phyloP scores from a whole-genome alignment of 2,888 invertebrate genomes.

The Tridacna gigas region DNA sequence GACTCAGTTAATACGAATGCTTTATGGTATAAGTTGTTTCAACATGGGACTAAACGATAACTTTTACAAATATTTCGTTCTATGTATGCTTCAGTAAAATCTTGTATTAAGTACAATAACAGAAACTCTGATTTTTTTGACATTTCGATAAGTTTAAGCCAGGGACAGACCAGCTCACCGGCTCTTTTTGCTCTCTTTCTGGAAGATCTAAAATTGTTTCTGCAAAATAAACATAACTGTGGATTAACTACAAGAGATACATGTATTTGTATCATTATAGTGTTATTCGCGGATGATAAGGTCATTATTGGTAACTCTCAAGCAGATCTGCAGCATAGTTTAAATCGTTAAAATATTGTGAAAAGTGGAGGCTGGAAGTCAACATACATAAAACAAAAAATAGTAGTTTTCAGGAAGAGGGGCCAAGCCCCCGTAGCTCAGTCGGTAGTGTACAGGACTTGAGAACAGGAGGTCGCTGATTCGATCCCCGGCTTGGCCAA shows the following conservation, averaged over 20 bases:
- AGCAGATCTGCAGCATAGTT: neutral
- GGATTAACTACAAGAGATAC: neutral
- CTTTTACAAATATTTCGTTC: slow-evolving; percentile 6
- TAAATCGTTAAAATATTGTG: neutral
- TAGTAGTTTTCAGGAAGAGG: neutral
- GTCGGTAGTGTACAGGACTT: no score
- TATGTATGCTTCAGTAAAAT: slow-evolving; percentile 11
- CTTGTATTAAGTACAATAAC: neutral
- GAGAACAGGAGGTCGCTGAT: no score
- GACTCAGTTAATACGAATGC: slow-evolving; percentile 26
- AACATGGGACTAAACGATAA: slow-evolving; percentile 13
- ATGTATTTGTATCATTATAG: no score
- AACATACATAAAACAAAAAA: neutral
- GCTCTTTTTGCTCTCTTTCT: slow-evolving; percentile 10
- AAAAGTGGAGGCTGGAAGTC: neutral
- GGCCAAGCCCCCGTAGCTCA: no score
- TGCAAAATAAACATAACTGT: neutral
- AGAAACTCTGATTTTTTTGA: neutral
- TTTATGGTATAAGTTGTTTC: slow-evolving; percentile 24
- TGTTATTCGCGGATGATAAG: neutral
- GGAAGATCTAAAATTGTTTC: neutral
- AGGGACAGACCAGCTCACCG: slow-evolving; percentile 1
- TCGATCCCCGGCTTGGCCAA: no score
- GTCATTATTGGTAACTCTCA: neutral
- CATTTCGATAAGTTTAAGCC: neutral